Evolutionary conservation across 1,140 invertebrate species (phyloP).

Genomic region (Plectus sambesii): DNA sequence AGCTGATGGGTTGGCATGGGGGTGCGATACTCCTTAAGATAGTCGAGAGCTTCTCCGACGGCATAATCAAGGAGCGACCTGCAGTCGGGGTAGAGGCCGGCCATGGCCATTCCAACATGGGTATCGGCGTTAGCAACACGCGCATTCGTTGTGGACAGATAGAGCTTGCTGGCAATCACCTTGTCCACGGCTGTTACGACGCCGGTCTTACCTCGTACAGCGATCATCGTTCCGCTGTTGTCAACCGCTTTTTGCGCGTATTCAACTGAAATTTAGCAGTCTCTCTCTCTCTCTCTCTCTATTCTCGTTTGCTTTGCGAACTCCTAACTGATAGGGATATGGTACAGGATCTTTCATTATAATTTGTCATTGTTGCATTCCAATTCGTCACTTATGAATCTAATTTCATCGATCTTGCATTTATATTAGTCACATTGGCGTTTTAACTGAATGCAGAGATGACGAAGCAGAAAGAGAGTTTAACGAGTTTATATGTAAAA

Average conservation of each 20-base stretch:
- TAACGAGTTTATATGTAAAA: not conserved
- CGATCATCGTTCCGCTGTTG: conserved; percentile 92
- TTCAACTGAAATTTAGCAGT: conserved; percentile 81
- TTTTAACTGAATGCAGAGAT: too few relatives aligned
- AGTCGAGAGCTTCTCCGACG: conserved; percentile 32
- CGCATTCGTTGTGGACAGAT: conserved; percentile 61
- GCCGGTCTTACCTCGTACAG: conserved; percentile 83
- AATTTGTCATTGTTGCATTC: not conserved
- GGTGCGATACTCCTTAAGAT: conserved; percentile 33
- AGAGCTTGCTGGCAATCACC: conserved; percentile 87
- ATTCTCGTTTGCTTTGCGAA: not conserved
- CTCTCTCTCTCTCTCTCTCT: conserved; percentile 55
- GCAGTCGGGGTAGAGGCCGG: conserved; percentile 40
- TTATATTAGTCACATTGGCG: too few relatives aligned
- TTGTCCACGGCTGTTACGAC: conserved; percentile 96
- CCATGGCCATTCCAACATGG: conserved; percentile 68
- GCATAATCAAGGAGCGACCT: conserved; percentile 35
- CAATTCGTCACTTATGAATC: too few relatives aligned
- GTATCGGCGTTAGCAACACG: conserved; percentile 84
- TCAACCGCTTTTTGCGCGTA: conserved; percentile 98
- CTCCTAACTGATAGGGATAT: too few relatives aligned
- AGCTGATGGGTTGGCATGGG: conserved; percentile 35
- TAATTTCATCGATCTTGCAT: too few relatives aligned
- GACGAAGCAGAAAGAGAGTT: too few relatives aligned
- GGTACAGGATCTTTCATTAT: too few relatives aligned